Base-by-base conservation (phyloP, 2,888 invertebrate species). In the Luffia ferchaultella region DNA sequence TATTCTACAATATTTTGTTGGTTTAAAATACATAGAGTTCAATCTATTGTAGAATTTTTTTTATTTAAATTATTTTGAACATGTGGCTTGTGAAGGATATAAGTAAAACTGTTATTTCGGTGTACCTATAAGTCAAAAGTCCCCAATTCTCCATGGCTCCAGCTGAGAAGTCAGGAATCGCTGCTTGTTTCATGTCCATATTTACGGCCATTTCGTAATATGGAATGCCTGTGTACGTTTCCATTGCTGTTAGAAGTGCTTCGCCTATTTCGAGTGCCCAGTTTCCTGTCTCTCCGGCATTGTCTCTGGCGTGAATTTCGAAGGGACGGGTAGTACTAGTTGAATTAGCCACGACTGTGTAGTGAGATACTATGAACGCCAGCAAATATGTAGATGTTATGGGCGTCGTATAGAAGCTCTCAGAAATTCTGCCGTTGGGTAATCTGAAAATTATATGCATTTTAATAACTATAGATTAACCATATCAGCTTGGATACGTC, bases 101-200 rank as follows among this genome's bases (percentile, higher is more conserved):
- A 30, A 30, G 15, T 40, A 15, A 15, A 9, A 9, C 9, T 15
- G n/a, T n/a, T 30, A 7, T 30, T 12, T 30, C 30, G 5, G 3
- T 15, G 53, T 67, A 88, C 89, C 88, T 88, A 76, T 92, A 94
- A 0, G 93, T 93, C 41, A 93, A 85, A 20, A 93, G 79, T 3
- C 93, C 93, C 93, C 93, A 93, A 63, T 94, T 93, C 69, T 93
- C 93, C 93, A 93, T 93, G 52, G 93, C 93, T 51, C 91, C 91
- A 59, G 90, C 89, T 20, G 89, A 85, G 66, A 93, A 92, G 62
- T 93, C 92, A 2, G 93, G 91, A 52, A 94, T 88, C 1, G 93
- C 93, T 7, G 92, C 89, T 59, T 93, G 88, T 62, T 93, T 92
- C 64, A 89, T 83, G 48, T 71, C 62, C 55, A 85, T 65, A 40